Conservation (phyloP, 1,140 invertebrate species). For the Drosophila tropicalis region DNA sequence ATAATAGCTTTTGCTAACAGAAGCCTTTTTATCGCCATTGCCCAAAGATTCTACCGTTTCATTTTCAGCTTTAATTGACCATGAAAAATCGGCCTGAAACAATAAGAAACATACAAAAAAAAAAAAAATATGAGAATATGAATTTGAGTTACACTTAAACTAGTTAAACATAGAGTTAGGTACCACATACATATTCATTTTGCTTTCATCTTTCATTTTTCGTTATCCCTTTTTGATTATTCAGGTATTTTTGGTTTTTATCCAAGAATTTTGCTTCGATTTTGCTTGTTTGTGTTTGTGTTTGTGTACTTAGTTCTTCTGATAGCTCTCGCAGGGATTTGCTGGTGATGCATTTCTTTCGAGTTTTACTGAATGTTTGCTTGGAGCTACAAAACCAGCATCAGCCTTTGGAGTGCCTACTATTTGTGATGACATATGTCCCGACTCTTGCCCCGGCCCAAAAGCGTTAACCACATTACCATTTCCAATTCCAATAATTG, state of each 20-base stretch:
- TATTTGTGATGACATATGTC: neutral
- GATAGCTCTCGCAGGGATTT: neutral
- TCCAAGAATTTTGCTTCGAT: neutral
- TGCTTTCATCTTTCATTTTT: neutral
- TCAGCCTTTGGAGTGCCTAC: neutral
- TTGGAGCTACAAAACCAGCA: neutral
- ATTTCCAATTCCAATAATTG: slow-evolving; percentile 5
- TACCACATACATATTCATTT: neutral
- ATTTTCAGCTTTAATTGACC: slow-evolving; percentile 93
- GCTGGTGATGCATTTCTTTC: slow-evolving; percentile 1
- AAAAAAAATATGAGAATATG: neutral
- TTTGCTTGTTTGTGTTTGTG: slow-evolving; percentile 1
- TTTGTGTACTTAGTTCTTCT: neutral
- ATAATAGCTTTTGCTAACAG: slow-evolving; percentile 65
- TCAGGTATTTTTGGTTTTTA: neutral
- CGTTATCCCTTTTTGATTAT: neutral
- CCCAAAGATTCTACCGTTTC: slow-evolving; percentile 87
- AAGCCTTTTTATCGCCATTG: slow-evolving; percentile 52
- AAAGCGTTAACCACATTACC: neutral
- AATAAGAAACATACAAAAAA: neutral
- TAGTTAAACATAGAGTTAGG: neutral
- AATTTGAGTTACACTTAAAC: slow-evolving; percentile 11
- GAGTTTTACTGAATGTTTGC: neutral
- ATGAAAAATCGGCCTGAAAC: slow-evolving; percentile 88
- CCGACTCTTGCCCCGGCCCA: neutral